A percentile compares a stretch with the other conserved stretches of the same genome.
Evolutionary conservation across 2,888 invertebrate species (phyloP).

Genomic region (Tachina fera): DNA sequence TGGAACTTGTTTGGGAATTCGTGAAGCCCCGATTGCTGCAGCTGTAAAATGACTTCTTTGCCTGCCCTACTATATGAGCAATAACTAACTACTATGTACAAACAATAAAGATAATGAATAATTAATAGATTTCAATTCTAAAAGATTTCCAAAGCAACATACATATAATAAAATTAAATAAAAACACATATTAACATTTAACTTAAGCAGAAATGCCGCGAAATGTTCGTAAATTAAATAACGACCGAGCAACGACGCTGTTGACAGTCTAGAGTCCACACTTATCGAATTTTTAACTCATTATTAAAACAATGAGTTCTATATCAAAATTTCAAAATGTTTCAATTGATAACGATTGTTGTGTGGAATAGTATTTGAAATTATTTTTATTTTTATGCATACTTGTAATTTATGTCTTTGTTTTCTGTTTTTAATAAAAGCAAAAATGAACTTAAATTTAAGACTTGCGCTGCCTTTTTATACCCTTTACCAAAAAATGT

Average conservation of each 20-base stretch:
- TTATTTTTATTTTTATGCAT: neutral
- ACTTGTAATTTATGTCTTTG: neutral
- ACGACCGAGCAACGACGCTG: slow-evolving; percentile 50
- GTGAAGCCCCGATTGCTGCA: no score
- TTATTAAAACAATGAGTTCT: slow-evolving; percentile 58
- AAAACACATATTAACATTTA: slow-evolving; percentile 20
- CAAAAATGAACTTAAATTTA: neutral
- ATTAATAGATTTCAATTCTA: slow-evolving; percentile 49
- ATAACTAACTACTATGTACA: slow-evolving; percentile 30
- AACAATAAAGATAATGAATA: slow-evolving; percentile 40
- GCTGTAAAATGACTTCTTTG: neutral
- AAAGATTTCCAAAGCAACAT: slow-evolving; percentile 39
- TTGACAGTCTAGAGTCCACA: slow-evolving; percentile 72
- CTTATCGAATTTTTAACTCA: slow-evolving; percentile 70
- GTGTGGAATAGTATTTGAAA: neutral
- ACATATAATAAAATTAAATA: slow-evolving; percentile 9
- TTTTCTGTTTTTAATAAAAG: neutral
- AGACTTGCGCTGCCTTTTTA: no score
- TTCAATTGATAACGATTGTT: slow-evolving; percentile 2
- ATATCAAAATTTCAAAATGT: slow-evolving; percentile 56
- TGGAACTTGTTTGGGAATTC: no score
- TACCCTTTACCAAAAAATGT: no score
- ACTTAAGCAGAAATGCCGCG: slow-evolving; percentile 29
- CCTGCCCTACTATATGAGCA: neutral
- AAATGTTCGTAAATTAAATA: slow-evolving; percentile 23